phyloP scores from a whole-genome alignment of 2,797 vertebrate species.

The Heterohyrax brucei region DNA sequence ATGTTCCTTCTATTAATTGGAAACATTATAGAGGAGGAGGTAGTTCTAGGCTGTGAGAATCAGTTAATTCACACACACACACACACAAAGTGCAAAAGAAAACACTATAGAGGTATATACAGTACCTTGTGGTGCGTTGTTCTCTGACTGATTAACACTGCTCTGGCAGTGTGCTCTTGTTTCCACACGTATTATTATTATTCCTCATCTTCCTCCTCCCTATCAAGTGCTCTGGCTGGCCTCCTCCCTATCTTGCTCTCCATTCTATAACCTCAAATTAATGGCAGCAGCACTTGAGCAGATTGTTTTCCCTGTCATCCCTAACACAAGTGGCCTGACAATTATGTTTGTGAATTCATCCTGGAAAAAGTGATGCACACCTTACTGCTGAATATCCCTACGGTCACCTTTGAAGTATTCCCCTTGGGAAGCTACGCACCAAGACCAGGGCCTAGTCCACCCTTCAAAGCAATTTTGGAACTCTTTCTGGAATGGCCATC shows the following conservation, averaged over 20 bases:
- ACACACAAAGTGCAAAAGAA: not conserved
- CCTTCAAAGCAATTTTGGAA: too few species aligned
- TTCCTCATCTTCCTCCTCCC: not conserved
- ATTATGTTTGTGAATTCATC: too few species aligned
- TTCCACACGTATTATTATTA: not conserved
- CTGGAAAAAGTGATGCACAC: too few species aligned
- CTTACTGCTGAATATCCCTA: too few species aligned
- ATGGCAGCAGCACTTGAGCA: not conserved
- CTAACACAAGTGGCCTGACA: not conserved
- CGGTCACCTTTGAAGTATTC: too few species aligned
- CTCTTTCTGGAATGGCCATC: too few species aligned
- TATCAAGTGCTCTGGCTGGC: not conserved
- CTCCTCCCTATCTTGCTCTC: not conserved
- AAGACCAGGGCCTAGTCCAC: too few species aligned
- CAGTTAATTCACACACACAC: too few species aligned
- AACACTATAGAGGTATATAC: not conserved
- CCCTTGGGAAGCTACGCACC: too few species aligned
- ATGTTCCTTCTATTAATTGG: slow-evolving; percentile 15
- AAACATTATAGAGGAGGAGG: not conserved
- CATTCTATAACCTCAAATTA: not conserved
- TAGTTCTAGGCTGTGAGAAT: too few species aligned
- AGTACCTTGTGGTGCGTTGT: not conserved
- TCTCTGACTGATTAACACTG: not conserved
- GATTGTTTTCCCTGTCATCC: not conserved
- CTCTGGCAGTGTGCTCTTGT: not conserved